A percentile compares a stretch with the other conserved stretches of the same genome.
phyloP scores from a whole-genome alignment of 1,140 invertebrate genomes.

The Drosophila varians region DNA sequence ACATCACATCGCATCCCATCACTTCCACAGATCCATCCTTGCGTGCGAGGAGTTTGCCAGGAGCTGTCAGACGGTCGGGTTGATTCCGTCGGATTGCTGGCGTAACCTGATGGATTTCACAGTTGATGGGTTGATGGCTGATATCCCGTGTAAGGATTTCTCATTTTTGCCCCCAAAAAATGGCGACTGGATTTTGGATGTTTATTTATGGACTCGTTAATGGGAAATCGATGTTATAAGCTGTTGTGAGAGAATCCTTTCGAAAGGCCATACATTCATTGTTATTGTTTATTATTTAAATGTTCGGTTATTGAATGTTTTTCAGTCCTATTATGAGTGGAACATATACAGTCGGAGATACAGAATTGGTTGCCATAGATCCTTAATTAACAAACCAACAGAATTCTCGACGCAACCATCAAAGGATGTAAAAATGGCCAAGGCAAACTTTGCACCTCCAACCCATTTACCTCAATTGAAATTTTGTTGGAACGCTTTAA shows the following conservation, averaged over 20 bases:
- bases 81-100: constrained; percentile 23
- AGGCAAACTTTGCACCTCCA: constrained; percentile 1
- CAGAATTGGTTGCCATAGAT: neutral
- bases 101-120: constrained; percentile 40
- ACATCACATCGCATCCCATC: neutral
- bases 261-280: too few species aligned
- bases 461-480: neutral
- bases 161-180: constrained; percentile 13
- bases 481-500: constrained; percentile 15
- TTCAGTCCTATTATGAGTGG: too few species aligned
- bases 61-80: constrained; percentile 22
- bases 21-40: neutral
- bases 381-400: neutral
- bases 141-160: constrained; percentile 21
- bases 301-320: neutral
- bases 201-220: constrained; percentile 3
- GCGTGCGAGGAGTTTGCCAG: constrained; percentile 29
- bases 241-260: too few species aligned
- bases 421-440: neutral
- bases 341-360: neutral
- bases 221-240: constrained; percentile 15
- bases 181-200: neutral
- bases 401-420: neutral
- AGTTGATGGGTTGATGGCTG: constrained; percentile 37
- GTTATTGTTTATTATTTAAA: neutral